These are phyloP conservation scores for Drosophila atroscutellata DNA, from an alignment of 2,888 invertebrate species.

Conservation along the genomic window DNA sequence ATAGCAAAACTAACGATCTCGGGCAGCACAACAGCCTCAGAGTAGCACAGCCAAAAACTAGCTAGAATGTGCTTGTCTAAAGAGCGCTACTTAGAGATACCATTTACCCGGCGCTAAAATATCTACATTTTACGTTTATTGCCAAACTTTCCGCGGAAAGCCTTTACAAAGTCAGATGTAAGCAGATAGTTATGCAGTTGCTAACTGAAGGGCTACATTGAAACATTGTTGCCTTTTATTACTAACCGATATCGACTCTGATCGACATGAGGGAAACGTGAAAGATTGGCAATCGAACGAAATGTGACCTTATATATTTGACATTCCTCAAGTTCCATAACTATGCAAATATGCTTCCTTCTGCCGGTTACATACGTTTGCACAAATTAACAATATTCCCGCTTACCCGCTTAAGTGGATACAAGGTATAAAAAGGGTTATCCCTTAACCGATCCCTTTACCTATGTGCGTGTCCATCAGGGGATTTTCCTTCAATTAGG, in stretches of 20 bases:
- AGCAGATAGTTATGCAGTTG: neutral
- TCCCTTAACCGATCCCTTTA: conserved; percentile 48
- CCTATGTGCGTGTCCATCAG: conserved; percentile 73
- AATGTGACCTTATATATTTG: neutral
- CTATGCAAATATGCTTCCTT: neutral
- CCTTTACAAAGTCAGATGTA: neutral
- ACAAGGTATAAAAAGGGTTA: conserved; percentile 56
- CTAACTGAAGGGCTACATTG: neutral
- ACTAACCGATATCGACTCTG: neutral
- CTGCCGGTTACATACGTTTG: neutral
- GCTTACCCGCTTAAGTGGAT: neutral
- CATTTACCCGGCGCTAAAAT: neutral
- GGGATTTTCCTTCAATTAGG: conserved; percentile 84
- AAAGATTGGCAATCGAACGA: neutral
- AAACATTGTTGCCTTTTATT: neutral
- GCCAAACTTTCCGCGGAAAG: neutral
- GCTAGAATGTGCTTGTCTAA: neutral
- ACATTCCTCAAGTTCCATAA: neutral
- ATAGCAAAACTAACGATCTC: conserved; percentile 72
- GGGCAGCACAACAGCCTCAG: conserved; percentile 42
- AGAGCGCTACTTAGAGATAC: neutral
- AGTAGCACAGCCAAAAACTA: conserved; percentile 14
- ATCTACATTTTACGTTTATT: neutral
- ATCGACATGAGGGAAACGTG: neutral
- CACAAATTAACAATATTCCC: neutral